Evolutionary conservation across 2,113 vertebrate genomes (phyloP).

Genomic region (Gopherus flavomarginatus): DNA sequence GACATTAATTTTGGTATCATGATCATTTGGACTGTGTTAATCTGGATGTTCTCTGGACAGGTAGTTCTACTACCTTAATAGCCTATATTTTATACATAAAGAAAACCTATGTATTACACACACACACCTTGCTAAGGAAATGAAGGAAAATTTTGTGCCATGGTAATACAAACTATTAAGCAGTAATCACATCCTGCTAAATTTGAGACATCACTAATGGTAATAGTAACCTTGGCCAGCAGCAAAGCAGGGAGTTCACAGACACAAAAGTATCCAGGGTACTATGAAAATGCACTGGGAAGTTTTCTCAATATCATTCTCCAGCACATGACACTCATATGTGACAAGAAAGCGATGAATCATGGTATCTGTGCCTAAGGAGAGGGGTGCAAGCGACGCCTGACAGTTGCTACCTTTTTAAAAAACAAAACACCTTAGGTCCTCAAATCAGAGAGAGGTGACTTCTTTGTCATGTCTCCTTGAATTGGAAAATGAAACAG

Average conservation of each 20-base stretch:
- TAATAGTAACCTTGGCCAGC: background rate
- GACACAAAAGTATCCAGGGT: background rate
- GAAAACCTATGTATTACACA: background rate
- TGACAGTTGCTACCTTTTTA: conserved; percentile 41
- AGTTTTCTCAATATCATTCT: background rate
- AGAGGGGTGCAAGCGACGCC: conserved; percentile 14
- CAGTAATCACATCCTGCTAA: background rate
- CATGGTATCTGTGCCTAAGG: background rate
- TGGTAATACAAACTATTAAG: background rate
- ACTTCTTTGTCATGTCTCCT: background rate
- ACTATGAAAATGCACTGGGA: background rate
- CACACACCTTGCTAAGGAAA: background rate
- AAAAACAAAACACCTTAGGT: conserved; percentile 1
- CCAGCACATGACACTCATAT: background rate
- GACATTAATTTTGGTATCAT: background rate
- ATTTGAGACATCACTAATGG: background rate
- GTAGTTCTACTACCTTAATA: background rate
- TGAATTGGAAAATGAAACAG: background rate
- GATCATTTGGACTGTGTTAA: conserved; percentile 45
- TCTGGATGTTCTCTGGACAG: conserved; percentile 18
- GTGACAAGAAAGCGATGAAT: conserved; percentile 47
- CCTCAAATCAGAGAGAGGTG: background rate
- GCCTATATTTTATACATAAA: background rate
- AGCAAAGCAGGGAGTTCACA: background rate
- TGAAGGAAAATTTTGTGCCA: background rate